Evolutionary conservation across 2,113 vertebrate genomes (phyloP), one percentile per base, ranked within the genome.

Genomic region (Microcebus jonahi): DNA sequence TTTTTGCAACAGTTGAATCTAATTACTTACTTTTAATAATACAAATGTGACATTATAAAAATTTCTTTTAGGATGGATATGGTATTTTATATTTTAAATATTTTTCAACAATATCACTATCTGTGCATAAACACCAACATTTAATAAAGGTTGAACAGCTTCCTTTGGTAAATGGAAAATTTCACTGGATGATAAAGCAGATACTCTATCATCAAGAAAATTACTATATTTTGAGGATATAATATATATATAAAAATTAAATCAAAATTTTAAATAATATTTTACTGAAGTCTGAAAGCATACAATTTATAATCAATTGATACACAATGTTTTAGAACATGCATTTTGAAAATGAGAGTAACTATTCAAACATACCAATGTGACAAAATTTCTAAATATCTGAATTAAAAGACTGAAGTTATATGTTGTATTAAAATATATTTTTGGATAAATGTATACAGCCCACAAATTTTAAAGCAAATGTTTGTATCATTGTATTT

Each of bases 91-190:
- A 50, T 48, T 84, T 91, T 31, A 50, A 68, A 94, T 88, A 94
- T 53, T 53, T 13, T n/a, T 83, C 14, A 75, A 68, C 12, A 63
- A 65, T 90, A n/a, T 57, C 50, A 76, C 36, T 57, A 85, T 4
- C 15, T 57, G 31, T 85, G 31, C 25, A 86, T 71, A 87, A 79
- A 77, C 11, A 92, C 6, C 23, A 94, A 71, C 12, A 70, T 91
- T 95, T 81, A 76, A 88, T 57, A 90, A 95, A 91, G 27, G 12
- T 95, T 95, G 85, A 92, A 36, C 20, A 68, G 6, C 36, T 80
- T 93, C 71, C n/a, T 96, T 93, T 91, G 45, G 42, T 48, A 93
- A 94, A 93, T 93, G 71, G n/a, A 21, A 93, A 94, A 95, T 89
- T 77, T 90, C 17, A 77, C 21, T 71, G 20, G n/a, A 67, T 59